Percentiles rank a stretch among this genome's conserved stretches.
phyloP scores from a whole-genome alignment of 2,113 vertebrate genomes.

The Lasiurus cinereus region DNA sequence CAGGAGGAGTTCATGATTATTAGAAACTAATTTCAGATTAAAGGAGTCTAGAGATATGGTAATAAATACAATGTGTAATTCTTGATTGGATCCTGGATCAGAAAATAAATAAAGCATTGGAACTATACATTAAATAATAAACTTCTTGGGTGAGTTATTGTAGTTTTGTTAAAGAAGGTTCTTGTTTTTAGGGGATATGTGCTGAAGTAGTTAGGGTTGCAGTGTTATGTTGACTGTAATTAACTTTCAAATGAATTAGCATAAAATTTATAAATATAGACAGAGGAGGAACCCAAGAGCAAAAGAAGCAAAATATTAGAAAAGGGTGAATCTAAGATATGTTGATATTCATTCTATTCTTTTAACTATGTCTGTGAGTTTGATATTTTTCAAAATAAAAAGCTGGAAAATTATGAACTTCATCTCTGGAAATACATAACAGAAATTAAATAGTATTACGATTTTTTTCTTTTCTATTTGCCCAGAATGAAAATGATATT shows the following conservation, averaged over 20 bases:
- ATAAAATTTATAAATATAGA: not conserved
- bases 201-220: not conserved
- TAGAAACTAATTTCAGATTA: slow-evolving; percentile 15
- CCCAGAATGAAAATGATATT: not conserved
- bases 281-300: not conserved
- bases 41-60: not conserved
- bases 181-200: not conserved
- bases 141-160: not conserved
- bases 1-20: slow-evolving; percentile 20
- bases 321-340: not conserved
- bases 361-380: not conserved
- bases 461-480: slow-evolving; percentile 46
- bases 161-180: not conserved
- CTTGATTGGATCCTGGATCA: not conserved
- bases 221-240: not conserved
- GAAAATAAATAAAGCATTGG: not conserved
- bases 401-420: not conserved
- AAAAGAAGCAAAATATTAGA: not conserved
- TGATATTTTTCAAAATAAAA: slow-evolving; percentile 38
- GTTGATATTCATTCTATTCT: not conserved
- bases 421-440: not conserved
- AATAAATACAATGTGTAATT: not conserved
- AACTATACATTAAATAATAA: not conserved
- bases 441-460: not conserved
- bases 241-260: not conserved